Conservation (phyloP, 2,113 vertebrate genomes). For the Siphamia tubifer region DNA sequence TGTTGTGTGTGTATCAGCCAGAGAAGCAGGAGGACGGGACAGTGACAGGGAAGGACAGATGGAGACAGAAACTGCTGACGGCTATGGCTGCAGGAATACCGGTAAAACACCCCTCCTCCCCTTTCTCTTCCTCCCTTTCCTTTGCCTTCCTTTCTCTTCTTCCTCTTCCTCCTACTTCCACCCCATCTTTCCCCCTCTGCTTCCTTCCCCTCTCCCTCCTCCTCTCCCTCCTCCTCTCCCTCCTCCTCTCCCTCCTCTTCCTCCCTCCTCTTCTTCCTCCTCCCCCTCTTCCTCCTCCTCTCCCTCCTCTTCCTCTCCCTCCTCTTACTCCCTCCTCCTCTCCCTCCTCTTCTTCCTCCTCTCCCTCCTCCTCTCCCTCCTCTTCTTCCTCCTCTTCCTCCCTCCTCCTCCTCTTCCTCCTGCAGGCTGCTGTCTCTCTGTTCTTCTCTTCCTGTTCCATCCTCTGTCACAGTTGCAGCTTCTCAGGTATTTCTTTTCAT, state of each 20-base stretch:
- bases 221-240: conserved; percentile 7
- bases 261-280: neutral
- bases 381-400: neutral
- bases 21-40: conserved; percentile 76
- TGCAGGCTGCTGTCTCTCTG: conserved; percentile 53
- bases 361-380: neutral
- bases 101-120: conserved; percentile 66
- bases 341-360: neutral
- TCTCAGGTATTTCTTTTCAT: conserved; percentile 52
- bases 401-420: neutral
- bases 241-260: neutral
- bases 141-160: neutral
- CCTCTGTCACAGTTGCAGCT: conserved; percentile 37
- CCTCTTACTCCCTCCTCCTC: neutral
- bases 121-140: neutral
- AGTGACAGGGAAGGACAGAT: conserved; percentile 82
- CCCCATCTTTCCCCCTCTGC: neutral
- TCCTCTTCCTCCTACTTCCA: neutral
- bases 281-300: neutral
- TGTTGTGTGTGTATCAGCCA: conserved; percentile 79
- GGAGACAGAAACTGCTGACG: conserved; percentile 81
- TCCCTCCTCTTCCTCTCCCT: neutral
- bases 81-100: conserved; percentile 75
- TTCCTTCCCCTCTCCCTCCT: too few relatives aligned
- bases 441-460: conserved; percentile 66